Evolutionary conservation across 2,113 vertebrate species (phyloP).

Genomic region (Petromus typicus): DNA sequence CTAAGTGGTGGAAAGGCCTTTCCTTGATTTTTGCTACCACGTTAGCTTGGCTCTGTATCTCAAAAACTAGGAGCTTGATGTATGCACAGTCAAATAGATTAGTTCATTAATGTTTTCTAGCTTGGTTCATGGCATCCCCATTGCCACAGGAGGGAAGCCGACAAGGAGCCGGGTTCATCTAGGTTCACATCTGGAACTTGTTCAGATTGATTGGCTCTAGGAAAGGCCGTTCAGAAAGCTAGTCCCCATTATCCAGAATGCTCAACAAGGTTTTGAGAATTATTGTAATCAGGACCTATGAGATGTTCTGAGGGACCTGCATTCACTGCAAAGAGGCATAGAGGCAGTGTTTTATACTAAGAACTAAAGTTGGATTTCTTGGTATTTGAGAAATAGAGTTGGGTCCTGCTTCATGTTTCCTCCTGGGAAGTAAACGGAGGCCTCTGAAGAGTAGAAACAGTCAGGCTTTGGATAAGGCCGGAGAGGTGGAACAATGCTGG

Average conservation of each 20-base stretch:
- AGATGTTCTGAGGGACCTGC: slow-evolving; percentile 93
- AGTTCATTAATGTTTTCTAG: slow-evolving; percentile 99
- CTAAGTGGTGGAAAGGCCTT: slow-evolving; percentile 74
- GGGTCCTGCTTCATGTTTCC: not conserved
- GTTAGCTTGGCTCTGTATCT: slow-evolving; percentile 85
- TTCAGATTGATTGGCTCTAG: slow-evolving; percentile 87
- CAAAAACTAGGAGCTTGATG: slow-evolving; percentile 90
- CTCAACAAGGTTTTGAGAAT: slow-evolving; percentile 94
- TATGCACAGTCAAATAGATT: slow-evolving; percentile 96
- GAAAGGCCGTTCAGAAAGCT: slow-evolving; percentile 90
- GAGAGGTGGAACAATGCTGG: not conserved
- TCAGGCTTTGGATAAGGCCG: not conserved
- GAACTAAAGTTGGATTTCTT: not conserved
- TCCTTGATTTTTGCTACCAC: slow-evolving; percentile 86
- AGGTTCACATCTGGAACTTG: slow-evolving; percentile 78
- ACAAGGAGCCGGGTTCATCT: slow-evolving; percentile 89
- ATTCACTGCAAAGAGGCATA: slow-evolving; percentile 99
- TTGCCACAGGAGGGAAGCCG: slow-evolving; percentile 86
- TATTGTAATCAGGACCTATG: slow-evolving; percentile 91
- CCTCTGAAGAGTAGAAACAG: not conserved
- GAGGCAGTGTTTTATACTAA: slow-evolving; percentile 94
- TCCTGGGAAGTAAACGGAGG: not conserved
- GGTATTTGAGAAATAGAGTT: slow-evolving; percentile 9
- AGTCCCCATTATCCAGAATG: slow-evolving; percentile 96
- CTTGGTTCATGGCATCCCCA: slow-evolving; percentile 96